A percentile compares a stretch with the other conserved stretches of the same genome.
These are phyloP conservation scores for Netelia inedita DNA, from an alignment of 2,888 invertebrate genomes.

Conservation along the genomic window DNA sequence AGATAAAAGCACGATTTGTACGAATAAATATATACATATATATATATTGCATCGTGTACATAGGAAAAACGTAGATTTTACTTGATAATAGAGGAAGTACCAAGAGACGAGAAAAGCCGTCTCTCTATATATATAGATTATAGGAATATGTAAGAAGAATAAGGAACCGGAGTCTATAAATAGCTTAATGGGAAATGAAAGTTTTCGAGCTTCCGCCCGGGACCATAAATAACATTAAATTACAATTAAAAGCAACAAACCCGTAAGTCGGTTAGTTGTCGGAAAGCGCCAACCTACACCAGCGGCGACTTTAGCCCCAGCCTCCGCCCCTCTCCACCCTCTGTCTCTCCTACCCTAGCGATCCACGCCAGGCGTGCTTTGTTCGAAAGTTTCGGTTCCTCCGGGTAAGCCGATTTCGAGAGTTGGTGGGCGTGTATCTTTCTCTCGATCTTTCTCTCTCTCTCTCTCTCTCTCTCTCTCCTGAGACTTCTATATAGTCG, in stretches of 20 bases:
- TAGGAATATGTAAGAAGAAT: constrained; percentile 19
- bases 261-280: constrained; percentile 66
- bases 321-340: not conserved
- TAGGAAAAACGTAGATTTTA: not conserved
- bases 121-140: not conserved
- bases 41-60: not conserved
- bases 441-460: constrained; percentile 67
- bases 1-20: constrained; percentile 13
- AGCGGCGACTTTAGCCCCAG: constrained; percentile 26
- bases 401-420: constrained; percentile 72
- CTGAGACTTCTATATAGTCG: constrained; percentile 18
- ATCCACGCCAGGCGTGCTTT: constrained; percentile 54
- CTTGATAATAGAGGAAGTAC: not conserved
- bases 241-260: constrained; percentile 73
- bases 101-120: not conserved
- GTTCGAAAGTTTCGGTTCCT: constrained; percentile 70
- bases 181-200: constrained; percentile 67
- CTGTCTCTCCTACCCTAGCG: not conserved
- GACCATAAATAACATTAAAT: constrained; percentile 73
- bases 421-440: constrained; percentile 74
- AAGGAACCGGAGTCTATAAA: constrained; percentile 66
- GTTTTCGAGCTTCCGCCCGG: constrained; percentile 66
- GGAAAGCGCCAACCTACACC: constrained; percentile 28
- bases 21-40: constrained; percentile 24
- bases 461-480: constrained; percentile 22